Conservation (phyloP, 2,888 invertebrate genomes). For the Bembecia ichneumoniformis region DNA sequence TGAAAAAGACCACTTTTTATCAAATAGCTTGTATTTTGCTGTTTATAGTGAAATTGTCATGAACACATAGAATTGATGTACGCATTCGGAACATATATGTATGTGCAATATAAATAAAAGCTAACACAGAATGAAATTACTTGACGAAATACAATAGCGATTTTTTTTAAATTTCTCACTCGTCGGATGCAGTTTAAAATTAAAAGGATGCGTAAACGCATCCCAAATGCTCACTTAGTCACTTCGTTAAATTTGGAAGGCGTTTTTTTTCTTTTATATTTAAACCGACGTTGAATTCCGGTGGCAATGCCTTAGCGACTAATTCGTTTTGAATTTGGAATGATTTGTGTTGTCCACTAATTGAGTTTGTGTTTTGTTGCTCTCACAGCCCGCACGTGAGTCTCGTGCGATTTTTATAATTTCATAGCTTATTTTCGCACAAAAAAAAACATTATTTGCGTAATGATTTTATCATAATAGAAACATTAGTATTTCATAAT, state of each 20-base stretch:
- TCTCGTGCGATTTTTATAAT: conserved; percentile 12
- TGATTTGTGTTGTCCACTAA: conserved; percentile 35
- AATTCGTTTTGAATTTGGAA: conserved; percentile 37
- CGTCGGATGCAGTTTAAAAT: conserved; percentile 17
- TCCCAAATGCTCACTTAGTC: conserved; percentile 38
- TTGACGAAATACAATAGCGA: conserved; percentile 23
- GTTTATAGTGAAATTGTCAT: too few relatives aligned
- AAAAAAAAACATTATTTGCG: too few relatives aligned
- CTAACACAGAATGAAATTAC: conserved; percentile 12
- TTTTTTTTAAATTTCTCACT: conserved; percentile 17
- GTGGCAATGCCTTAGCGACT: conserved; percentile 22
- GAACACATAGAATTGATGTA: too few relatives aligned
- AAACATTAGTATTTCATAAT: too few relatives aligned
- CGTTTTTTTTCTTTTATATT: conserved; percentile 1
- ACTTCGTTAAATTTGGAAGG: conserved; percentile 37
- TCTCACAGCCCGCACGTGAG: conserved; percentile 18
- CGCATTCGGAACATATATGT: too few relatives aligned
- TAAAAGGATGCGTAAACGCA: conserved; percentile 33
- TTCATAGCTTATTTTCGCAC: too few relatives aligned
- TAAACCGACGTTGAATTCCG: conserved; percentile 14
- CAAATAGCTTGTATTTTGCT: too few relatives aligned
- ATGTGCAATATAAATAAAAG: too few relatives aligned
- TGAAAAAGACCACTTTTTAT: too few relatives aligned
- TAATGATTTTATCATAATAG: too few relatives aligned
- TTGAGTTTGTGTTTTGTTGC: conserved; percentile 29